Evolutionary conservation across 2,888 invertebrate species (phyloP).

Genomic region (Phaonia tiefii): DNA sequence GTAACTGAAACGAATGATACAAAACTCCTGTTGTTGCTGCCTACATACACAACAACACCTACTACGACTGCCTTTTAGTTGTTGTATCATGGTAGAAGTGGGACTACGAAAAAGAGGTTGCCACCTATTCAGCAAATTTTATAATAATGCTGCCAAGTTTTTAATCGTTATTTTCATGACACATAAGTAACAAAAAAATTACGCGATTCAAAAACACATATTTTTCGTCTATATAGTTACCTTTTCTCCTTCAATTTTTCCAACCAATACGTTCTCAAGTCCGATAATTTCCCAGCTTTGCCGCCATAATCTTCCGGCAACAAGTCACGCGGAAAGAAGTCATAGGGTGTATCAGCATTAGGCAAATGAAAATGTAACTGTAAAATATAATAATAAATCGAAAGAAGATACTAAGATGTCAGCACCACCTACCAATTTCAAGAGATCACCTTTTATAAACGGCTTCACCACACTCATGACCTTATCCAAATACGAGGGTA

Average conservation of each 20-base stretch:
- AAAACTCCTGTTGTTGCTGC: no score
- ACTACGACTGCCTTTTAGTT: no score
- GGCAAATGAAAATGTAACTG: slow-evolving; percentile 87
- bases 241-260: slow-evolving; percentile 83
- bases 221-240: no score
- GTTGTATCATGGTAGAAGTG: no score
- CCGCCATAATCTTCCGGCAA: slow-evolving; percentile 87
- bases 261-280: slow-evolving; percentile 84
- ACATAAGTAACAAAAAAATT: no score
- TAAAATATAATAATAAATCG: slow-evolving; percentile 66
- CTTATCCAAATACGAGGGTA: slow-evolving; percentile 83
- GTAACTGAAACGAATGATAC: no score
- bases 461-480: slow-evolving; percentile 83
- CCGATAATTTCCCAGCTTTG: slow-evolving; percentile 83
- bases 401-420: not conserved
- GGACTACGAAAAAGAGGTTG: no score
- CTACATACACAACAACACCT: no score
- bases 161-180: no score
- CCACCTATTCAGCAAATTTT: no score
- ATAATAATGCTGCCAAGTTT: no score
- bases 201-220: no score
- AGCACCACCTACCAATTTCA: slow-evolving; percentile 82
- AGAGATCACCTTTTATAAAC: slow-evolving; percentile 83
- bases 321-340: slow-evolving; percentile 84
- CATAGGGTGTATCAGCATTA: slow-evolving; percentile 84